Percentiles rank a stretch among this genome's conserved stretches.
phyloP scores from a whole-genome alignment of 2,888 invertebrate species.

The Alsophila aescularia region DNA sequence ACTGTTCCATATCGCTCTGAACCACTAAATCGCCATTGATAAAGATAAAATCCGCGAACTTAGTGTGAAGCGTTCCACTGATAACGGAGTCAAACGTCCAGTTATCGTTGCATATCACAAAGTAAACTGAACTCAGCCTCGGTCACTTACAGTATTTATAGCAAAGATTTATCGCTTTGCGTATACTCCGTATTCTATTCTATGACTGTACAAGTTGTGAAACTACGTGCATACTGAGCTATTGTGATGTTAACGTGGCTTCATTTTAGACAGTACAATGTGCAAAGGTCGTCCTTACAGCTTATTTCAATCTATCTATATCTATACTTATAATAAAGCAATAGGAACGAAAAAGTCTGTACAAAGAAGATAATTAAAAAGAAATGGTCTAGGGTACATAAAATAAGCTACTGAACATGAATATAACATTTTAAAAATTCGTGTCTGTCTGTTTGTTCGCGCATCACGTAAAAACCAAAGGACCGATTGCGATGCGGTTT shows the following conservation, averaged over 20 bases:
- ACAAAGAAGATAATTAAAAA: no score
- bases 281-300: no score
- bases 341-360: no score
- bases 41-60: slow-evolving; percentile 56
- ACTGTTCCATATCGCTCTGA: background rate
- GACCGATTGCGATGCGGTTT: no score
- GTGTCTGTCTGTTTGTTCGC: no score
- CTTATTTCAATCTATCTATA: no score
- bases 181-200: slow-evolving; percentile 8
- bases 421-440: no score
- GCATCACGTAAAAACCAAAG: no score
- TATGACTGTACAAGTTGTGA: background rate
- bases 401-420: no score
- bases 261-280: no score
- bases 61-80: slow-evolving; percentile 31
- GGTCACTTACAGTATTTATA: slow-evolving; percentile 67
- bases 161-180: slow-evolving; percentile 45
- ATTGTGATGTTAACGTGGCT: background rate
- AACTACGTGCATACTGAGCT: background rate
- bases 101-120: slow-evolving; percentile 68
- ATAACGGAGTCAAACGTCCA: slow-evolving; percentile 37
- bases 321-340: no score
- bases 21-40: slow-evolving; percentile 34
- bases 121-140: slow-evolving; percentile 65
- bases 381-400: no score